Conservation (phyloP, 92 coral and sea anemone species). For the Epizoanthus scotinus region DNA sequence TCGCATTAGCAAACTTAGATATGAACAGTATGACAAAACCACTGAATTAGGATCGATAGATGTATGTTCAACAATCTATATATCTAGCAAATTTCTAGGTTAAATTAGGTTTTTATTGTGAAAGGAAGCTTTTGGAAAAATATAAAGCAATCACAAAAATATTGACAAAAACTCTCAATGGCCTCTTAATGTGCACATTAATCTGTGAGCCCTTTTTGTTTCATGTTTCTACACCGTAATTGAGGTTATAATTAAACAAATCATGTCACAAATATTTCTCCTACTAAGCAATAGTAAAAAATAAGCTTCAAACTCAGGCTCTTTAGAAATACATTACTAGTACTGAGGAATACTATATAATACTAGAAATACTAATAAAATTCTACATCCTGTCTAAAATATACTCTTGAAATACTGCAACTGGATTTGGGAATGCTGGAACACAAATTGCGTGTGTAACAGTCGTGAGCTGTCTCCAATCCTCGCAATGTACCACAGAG, state of each 20-base stretch:
- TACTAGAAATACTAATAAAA: too few relatives aligned
- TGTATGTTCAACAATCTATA: constrained; percentile 33
- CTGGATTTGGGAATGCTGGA: not conserved
- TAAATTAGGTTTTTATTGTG: constrained; percentile 48
- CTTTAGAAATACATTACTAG: not conserved
- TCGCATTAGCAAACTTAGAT: constrained; percentile 47
- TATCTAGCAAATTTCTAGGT: constrained; percentile 21
- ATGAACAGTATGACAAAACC: not conserved
- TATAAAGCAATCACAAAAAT: constrained; percentile 56
- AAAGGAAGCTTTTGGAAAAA: constrained; percentile 56
- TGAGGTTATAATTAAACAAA: constrained; percentile 16
- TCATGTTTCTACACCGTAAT: not conserved
- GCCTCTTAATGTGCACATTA: constrained; percentile 37
- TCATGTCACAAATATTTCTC: constrained; percentile 8
- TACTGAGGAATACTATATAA: too few relatives aligned
- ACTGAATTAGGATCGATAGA: not conserved
- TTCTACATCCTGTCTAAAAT: not conserved
- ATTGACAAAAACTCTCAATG: constrained; percentile 50
- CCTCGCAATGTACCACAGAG: not conserved
- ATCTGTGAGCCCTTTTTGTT: constrained; percentile 29
- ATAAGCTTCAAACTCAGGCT: constrained; percentile 5
- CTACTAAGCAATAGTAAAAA: not conserved
- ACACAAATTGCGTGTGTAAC: not conserved
- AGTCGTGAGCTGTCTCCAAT: not conserved
- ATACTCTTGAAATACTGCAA: constrained; percentile 1